Evolutionary conservation across 2,113 vertebrate genomes (phyloP).

Genomic region (Pycnonotus jocosus): DNA sequence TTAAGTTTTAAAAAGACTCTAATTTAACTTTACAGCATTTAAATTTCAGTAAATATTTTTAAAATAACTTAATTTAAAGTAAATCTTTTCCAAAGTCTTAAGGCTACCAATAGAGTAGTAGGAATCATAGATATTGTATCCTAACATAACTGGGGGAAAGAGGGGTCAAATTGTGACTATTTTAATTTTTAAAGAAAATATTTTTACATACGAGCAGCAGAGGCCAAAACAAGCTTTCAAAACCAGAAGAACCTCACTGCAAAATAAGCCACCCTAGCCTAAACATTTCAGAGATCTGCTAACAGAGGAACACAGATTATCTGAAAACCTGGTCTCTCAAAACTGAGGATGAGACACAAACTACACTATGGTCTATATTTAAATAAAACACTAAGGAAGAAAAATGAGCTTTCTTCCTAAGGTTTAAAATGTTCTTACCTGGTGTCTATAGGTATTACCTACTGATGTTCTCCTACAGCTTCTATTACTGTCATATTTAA

Average conservation of each 20-base stretch:
- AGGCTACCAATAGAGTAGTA: not conserved
- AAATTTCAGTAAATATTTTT: not conserved
- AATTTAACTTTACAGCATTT: not conserved
- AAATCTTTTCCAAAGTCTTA: not conserved
- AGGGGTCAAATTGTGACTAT: not conserved
- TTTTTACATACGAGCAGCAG: not conserved
- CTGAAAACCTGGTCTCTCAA: not conserved
- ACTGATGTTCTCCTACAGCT: not conserved
- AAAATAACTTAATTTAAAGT: not conserved
- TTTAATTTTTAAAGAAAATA: not conserved
- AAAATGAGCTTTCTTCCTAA: not conserved
- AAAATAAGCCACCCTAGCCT: not conserved
- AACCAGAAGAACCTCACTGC: not conserved
- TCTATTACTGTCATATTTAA: not conserved
- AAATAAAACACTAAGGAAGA: not conserved
- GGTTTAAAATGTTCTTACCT: not conserved
- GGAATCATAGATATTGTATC: not conserved
- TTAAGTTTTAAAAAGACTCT: not conserved
- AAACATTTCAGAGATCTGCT: not conserved
- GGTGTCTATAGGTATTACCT: not conserved
- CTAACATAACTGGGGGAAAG: not conserved
- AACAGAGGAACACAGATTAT: not conserved
- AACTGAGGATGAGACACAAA: not conserved
- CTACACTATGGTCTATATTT: not conserved
- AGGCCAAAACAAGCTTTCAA: not conserved